phyloP scores from a whole-genome alignment of 2,888 invertebrate species.

The Seira musarum region DNA sequence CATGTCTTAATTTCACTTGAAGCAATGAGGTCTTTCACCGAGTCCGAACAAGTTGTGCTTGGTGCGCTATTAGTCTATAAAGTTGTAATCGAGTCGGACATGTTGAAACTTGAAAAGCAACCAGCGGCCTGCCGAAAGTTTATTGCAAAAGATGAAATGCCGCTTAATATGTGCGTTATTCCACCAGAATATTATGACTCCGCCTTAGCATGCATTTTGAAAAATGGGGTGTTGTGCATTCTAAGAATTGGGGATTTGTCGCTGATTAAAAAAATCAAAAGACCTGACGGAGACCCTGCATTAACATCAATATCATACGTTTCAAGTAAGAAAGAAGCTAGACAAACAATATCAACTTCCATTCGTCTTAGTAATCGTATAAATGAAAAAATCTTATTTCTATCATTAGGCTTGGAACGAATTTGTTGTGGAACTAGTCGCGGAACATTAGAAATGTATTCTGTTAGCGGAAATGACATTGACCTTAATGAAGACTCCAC shows the following conservation, averaged over 20 bases:
- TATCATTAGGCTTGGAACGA: conserved; percentile 80
- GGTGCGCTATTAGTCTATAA: conserved; percentile 76
- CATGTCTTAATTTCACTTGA: conserved; percentile 38
- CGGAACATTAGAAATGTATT: conserved; percentile 88
- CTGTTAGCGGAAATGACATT: conserved; percentile 77
- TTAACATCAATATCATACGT: conserved; percentile 88
- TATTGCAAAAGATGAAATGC: conserved; percentile 77
- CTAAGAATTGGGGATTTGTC: conserved; percentile 54
- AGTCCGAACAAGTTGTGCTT: conserved; percentile 41
- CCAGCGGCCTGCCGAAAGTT: conserved; percentile 79
- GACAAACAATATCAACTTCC: conserved; percentile 9
- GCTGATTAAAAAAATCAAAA: conserved; percentile 42
- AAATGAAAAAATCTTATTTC: neutral
- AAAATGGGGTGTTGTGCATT: conserved; percentile 58
- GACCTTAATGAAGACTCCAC: conserved; percentile 78
- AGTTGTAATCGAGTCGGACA: conserved; percentile 75
- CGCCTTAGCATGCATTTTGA: conserved; percentile 64
- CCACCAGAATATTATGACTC: conserved; percentile 75
- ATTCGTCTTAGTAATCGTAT: neutral
- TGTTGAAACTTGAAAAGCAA: conserved; percentile 76
- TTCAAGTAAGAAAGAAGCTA: conserved; percentile 80
- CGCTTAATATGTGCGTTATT: conserved; percentile 80
- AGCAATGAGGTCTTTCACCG: neutral
- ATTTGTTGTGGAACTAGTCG: conserved; percentile 87
- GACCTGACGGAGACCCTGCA: conserved; percentile 42